A percentile compares a stretch with the other conserved stretches of the same genome.
Conservation (phyloP, 2,888 invertebrate genomes). For the Ophion costatus region DNA sequence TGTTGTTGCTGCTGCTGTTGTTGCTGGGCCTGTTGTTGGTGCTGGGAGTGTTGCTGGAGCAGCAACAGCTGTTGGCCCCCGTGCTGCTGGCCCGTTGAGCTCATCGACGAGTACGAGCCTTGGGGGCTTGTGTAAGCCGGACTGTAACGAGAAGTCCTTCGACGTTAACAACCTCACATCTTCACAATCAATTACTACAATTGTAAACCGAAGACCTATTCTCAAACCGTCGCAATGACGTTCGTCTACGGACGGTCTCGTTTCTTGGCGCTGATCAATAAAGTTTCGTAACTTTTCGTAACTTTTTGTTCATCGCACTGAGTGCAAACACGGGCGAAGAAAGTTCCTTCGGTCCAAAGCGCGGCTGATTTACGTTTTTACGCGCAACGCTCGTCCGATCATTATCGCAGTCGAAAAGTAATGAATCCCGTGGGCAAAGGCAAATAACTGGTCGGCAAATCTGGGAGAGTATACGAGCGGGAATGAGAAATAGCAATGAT, state of each 20-base stretch:
- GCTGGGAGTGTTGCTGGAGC: constrained; percentile 82
- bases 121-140: constrained; percentile 83
- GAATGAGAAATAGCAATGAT: not conserved
- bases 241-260: too few relatives aligned
- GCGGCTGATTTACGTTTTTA: too few relatives aligned
- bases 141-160: constrained; percentile 70
- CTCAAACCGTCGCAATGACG: too few relatives aligned
- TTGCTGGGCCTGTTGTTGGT: constrained; percentile 82
- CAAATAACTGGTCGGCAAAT: not conserved
- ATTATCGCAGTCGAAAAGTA: too few relatives aligned
- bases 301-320: too few relatives aligned
- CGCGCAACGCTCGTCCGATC: too few relatives aligned
- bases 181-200: not conserved
- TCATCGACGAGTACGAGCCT: constrained; percentile 86
- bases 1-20: constrained; percentile 80
- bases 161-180: not conserved
- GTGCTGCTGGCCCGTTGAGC: constrained; percentile 87
- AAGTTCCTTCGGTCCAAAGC: too few relatives aligned
- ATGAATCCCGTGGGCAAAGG: too few relatives aligned
- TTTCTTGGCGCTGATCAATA: too few relatives aligned
- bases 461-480: too few relatives aligned
- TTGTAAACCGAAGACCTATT: not conserved
- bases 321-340: too few relatives aligned
- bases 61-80: constrained; percentile 85
- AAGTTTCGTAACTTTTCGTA: too few relatives aligned